phyloP scores from a whole-genome alignment of 2,888 invertebrate genomes.

The Tipula helvola region DNA sequence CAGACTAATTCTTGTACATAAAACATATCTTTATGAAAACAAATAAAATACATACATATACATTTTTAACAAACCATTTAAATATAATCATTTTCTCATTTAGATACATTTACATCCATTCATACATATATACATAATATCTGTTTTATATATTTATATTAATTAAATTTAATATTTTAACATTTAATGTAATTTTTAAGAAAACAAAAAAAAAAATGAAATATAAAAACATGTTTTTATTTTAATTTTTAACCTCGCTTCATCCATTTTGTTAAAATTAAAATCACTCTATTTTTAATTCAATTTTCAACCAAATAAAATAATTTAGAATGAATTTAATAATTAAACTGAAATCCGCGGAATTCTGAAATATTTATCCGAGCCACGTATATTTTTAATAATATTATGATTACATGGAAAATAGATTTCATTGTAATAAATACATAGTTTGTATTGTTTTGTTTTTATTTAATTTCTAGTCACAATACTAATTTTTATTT shows the following conservation, averaged over 20 bases:
- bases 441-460: neutral
- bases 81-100: neutral
- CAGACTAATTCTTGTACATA: neutral
- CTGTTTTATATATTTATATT: slow-evolving; percentile 4
- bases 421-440: neutral
- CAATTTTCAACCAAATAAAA: neutral
- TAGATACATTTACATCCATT: neutral
- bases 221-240: neutral
- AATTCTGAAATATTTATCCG: neutral
- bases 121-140: neutral
- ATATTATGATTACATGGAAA: neutral
- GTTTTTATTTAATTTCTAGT: neutral
- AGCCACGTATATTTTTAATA: neutral
- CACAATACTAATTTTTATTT: neutral
- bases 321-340: neutral
- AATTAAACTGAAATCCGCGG: neutral
- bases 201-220: neutral
- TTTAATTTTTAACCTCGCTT: neutral
- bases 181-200: neutral
- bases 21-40: neutral
- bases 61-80: neutral
- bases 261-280: neutral
- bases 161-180: neutral
- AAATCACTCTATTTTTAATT: neutral
- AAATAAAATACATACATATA: neutral